Base-by-base conservation (phyloP, 2,113 vertebrate genomes). In the Phodopus roborovskii region DNA sequence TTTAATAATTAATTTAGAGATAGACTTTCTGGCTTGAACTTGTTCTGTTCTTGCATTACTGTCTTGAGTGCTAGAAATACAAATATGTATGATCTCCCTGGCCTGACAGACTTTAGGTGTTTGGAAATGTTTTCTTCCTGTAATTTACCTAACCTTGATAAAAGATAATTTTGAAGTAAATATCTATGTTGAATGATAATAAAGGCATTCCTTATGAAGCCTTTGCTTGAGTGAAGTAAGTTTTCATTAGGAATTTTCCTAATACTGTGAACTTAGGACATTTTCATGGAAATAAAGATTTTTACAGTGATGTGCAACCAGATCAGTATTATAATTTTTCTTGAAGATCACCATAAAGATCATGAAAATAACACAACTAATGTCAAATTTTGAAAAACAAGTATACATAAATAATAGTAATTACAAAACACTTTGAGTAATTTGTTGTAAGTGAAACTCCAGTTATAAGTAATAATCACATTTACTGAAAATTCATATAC, bases 211-310 rank as follows among this genome's bases (percentile, higher is more conserved):
- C 42, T 94, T 62, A 50, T 45, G 36, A 79, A 28, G 22, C n/a
- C n/a, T n/a, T n/a, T n/a, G 0, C 3, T 87, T 26, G 0, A 62
- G 5, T 60, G 17, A 90, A 58, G 11, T 64, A 16, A 79, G 16
- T 16, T 90, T 94, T 94, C 90, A 83, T 64, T 84, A 70, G 24
- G 50, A 81, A 74, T 89, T 15, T 56, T n/a, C 39, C 30, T 36
- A 53, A 48, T 0, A 9, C 71, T 92, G 1, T 33, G 66, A 53
- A 83, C 36, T 81, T 66, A 77, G 20, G 62, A 15, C 17, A 64
- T 3, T 71, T 17, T 20, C 6, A 86, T 9, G 71, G 7, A 28
- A 19, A 88, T 93, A 94, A 89, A 60, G 6, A 62, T 50, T 66
- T 75, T 22, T 58, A 64, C 42, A 92, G 53, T 84, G 26, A 13